These are phyloP conservation scores for Sarcophaga bullata DNA, from an alignment of 1,140 invertebrate species.

Conservation along the genomic window DNA sequence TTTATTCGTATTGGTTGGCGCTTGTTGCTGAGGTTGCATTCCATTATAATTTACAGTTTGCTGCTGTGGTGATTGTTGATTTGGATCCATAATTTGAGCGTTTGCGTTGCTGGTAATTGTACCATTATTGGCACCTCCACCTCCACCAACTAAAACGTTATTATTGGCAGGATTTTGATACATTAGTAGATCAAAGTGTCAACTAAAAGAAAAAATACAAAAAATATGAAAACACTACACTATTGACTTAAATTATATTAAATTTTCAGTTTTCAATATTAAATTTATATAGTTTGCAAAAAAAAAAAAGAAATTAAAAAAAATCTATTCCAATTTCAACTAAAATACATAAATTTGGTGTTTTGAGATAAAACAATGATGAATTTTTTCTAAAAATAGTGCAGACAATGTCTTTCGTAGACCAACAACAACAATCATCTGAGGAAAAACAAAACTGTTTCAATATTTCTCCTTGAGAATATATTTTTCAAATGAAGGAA, in stretches of 20 bases:
- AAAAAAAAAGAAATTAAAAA: too few relatives aligned
- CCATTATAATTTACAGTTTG: constrained; percentile 49
- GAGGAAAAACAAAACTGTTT: not conserved
- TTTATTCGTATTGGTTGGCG: constrained; percentile 55
- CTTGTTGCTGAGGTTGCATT: constrained; percentile 46
- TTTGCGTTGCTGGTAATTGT: constrained; percentile 47
- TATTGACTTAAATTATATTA: not conserved
- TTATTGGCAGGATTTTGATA: constrained; percentile 56
- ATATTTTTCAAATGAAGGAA: not conserved
- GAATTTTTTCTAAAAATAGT: constrained; percentile 32
- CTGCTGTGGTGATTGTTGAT: constrained; percentile 51
- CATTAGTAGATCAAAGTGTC: constrained; percentile 50
- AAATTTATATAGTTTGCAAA: not conserved
- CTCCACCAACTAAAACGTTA: constrained; percentile 39
- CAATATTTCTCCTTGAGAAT: constrained; percentile 9
- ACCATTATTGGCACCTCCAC: constrained; percentile 46
- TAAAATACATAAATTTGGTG: not conserved
- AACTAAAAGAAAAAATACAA: constrained; percentile 48
- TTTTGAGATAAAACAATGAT: constrained; percentile 29
- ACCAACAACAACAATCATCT: not conserved
- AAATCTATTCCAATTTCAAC: too few relatives aligned
- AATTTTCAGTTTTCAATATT: not conserved
- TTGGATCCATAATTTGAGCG: constrained; percentile 46
- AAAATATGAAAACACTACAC: not conserved
- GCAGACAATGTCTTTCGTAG: constrained; percentile 3